phyloP scores from a whole-genome alignment of 2,888 invertebrate genomes.

The Laothoe populi region DNA sequence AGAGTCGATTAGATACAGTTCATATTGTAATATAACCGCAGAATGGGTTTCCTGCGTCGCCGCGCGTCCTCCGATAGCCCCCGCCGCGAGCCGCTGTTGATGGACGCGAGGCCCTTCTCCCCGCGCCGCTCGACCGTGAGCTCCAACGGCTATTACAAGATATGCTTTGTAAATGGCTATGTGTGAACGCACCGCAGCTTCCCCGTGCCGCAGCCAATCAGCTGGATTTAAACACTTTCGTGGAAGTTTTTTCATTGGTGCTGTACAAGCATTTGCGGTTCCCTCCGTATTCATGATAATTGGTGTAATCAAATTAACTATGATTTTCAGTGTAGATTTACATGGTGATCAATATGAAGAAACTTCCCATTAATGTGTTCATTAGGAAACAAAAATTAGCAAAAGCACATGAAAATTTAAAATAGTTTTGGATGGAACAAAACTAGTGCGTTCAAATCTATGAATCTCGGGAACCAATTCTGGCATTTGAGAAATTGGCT shows the following conservation, averaged over 20 bases:
- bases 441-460: background rate
- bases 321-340: background rate
- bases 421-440: background rate
- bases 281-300: background rate
- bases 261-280: slow-evolving; percentile 14
- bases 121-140: slow-evolving; percentile 85
- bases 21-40: slow-evolving; percentile 38
- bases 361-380: background rate
- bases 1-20: too few relatives aligned
- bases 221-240: slow-evolving; percentile 67
- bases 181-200: slow-evolving; percentile 71
- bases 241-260: slow-evolving; percentile 46
- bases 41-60: slow-evolving; percentile 81
- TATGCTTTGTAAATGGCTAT: slow-evolving; percentile 85
- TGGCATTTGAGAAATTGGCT: background rate
- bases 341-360: background rate
- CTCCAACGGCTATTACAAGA: slow-evolving; percentile 84
- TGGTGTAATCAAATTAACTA: background rate
- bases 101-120: slow-evolving; percentile 77
- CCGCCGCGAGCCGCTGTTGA: slow-evolving; percentile 76
- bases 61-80: slow-evolving; percentile 84
- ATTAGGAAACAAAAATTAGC: background rate
- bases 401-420: background rate
- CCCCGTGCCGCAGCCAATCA: slow-evolving; percentile 55
- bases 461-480: slow-evolving; percentile 6